A percentile compares a stretch with the other conserved stretches of the same genome.
Evolutionary conservation across 2,113 vertebrate genomes (phyloP).

Genomic region (cattle (Bos taurus)): ARS-UCD2.0 NC_037329.1:37340501-37341000

Average conservation of each 20-base stretch:
- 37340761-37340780: background rate
- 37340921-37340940: background rate
- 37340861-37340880: conserved; percentile 11
- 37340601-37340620: background rate
- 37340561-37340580: background rate
- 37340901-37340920: background rate
- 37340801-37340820: background rate
- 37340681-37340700: background rate
- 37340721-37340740: background rate
- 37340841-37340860: background rate
- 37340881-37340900: conserved; percentile 19
- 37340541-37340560: background rate
- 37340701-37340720: background rate
- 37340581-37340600: background rate
- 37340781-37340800: background rate
- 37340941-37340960: background rate
- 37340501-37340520: background rate
- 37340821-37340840: conserved; percentile 3
- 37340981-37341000: background rate
- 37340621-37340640: background rate
- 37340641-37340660: background rate
- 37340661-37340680: background rate
- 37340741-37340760: background rate
- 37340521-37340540: background rate
- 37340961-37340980: background rate